Base-by-base conservation (phyloP, 2,888 invertebrate genomes). In the Volucella bombylans region DNA sequence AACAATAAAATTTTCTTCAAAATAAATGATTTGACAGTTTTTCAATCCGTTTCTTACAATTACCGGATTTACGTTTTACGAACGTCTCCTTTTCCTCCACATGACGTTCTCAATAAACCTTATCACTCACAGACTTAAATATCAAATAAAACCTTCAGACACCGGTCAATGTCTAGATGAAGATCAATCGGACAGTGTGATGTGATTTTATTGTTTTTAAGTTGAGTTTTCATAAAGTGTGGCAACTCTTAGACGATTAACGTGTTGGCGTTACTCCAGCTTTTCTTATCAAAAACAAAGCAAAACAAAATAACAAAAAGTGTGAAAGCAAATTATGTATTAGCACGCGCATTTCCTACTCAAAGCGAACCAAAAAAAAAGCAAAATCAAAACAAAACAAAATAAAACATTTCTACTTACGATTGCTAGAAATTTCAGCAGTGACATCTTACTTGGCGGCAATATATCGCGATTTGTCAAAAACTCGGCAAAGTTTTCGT, bases 381-480 rank as follows among this genome's bases (percentile, higher is more conserved):
- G 11, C 4, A 12, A 62, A 4, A 61, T 18, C 1, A 18, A 18
- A 55, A 1, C 38, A n/a, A n/a, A 23, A 31, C 43, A 14, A 64
- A 18, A 10, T 1, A 39, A 49, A 39, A 39, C 10, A n/a, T 23
- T 31, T 14, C 9, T 39, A 95, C 95, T 95, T 94, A 96, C 96
- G 93, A 96, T 94, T 89, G 96, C 96, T 91, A 96, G 92, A 91
- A 95, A 95, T 92, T 96, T 96, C 87, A 96, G 93, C 87, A 92
- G 88, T 82, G 92, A 92, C 91, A 91, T 92, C 78, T 88, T 90
- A 88, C 89, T 90, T 65, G 89, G 88, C 72, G 88, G 87, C 81
- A 89, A 86, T 82, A 89, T 88, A 86, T 89, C 89, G 68, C 89
- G 88, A 87, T 89, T 88, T 69, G 87, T 88, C 87, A 91, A 88